These are phyloP conservation scores for Acanthurus leucopareius DNA, from an alignment of 2,797 vertebrate genomes.

Conservation along the genomic window DNA sequence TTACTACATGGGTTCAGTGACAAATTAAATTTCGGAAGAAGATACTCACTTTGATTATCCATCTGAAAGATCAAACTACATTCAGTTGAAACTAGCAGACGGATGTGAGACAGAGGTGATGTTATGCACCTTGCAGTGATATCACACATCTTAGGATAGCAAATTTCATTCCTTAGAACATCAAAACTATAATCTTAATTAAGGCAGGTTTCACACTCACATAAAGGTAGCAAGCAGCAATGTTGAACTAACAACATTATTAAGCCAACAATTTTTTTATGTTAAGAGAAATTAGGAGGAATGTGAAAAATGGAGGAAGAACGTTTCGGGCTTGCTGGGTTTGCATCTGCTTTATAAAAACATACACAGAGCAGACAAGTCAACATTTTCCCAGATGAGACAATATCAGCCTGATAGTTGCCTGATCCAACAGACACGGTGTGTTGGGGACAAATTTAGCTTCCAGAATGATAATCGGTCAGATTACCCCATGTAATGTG, in stretches of 20 bases:
- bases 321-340: neutral
- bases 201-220: too few relatives aligned
- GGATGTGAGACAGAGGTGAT: neutral
- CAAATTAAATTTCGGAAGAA: neutral
- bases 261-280: neutral
- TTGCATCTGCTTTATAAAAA: constrained; percentile 19
- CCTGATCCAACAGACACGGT: constrained; percentile 1
- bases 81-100: constrained; percentile 2
- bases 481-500: constrained; percentile 41
- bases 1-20: too few relatives aligned
- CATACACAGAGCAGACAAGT: constrained; percentile 17
- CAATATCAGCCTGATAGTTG: constrained; percentile 18
- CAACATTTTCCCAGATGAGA: constrained; percentile 12
- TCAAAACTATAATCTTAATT: too few relatives aligned
- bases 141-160: neutral
- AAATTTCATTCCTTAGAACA: too few relatives aligned
- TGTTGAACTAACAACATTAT: neutral
- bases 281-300: neutral
- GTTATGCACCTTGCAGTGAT: neutral
- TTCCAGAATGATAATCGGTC: constrained; percentile 39
- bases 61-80: neutral
- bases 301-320: neutral
- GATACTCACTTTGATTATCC: neutral
- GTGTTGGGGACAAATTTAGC: constrained; percentile 50
- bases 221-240: neutral